phyloP scores from a whole-genome alignment of 35 echinoderm and acorn worm genomes.

The Apostichopus japonicus region DNA sequence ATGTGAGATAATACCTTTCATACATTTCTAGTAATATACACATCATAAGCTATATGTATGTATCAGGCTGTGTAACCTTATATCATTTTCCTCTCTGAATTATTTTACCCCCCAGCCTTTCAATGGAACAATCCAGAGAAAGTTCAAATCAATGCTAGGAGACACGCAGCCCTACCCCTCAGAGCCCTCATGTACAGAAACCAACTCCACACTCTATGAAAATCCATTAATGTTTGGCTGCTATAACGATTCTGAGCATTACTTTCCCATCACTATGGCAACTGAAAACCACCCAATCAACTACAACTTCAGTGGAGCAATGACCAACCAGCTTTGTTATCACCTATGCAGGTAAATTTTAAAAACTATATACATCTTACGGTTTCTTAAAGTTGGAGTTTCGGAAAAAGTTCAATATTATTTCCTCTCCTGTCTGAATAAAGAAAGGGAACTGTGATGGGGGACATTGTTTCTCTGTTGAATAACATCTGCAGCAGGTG shows the following conservation, averaged over 20 bases:
- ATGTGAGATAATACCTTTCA: too few species aligned
- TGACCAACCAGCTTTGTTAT: slow-evolving; percentile 65
- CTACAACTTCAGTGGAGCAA: slow-evolving; percentile 47
- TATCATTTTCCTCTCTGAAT: too few species aligned
- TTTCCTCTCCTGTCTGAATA: too few species aligned
- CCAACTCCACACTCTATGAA: slow-evolving; percentile 73
- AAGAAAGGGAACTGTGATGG: too few species aligned
- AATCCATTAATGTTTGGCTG: slow-evolving; percentile 57
- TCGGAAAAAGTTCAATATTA: too few species aligned
- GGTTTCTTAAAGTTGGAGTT: too few species aligned
- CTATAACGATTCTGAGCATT: slow-evolving; percentile 57
- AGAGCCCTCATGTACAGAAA: slow-evolving; percentile 43
- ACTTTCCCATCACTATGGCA: slow-evolving; percentile 62
- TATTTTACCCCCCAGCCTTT: slow-evolving; percentile 12
- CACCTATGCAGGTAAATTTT: slow-evolving; percentile 62
- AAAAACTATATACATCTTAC: too few species aligned
- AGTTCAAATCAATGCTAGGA: slow-evolving; percentile 76
- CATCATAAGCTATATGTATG: too few species aligned
- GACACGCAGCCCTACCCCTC: slow-evolving; percentile 72
- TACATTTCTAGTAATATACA: too few species aligned
- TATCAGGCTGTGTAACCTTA: too few species aligned
- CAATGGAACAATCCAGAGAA: slow-evolving; percentile 61
- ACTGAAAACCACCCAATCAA: slow-evolving; percentile 58
- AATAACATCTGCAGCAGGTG: too few species aligned
- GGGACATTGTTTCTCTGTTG: too few species aligned